Base-by-base conservation (phyloP, 2,888 invertebrate genomes). In the Macrosiphum euphorbiae region DNA sequence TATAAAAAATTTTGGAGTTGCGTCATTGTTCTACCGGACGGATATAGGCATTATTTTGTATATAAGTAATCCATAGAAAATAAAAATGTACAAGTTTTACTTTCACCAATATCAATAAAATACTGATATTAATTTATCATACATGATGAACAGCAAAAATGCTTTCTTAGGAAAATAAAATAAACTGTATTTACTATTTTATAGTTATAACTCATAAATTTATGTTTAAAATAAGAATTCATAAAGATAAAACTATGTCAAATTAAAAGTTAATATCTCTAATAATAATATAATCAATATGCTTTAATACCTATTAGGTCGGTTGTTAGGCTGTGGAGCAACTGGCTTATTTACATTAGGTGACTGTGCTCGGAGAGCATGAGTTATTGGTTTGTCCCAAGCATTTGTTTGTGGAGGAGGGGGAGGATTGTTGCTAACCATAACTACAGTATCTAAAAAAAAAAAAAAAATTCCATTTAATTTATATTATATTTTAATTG, bases 301-400 rank as follows among this genome's bases (percentile, higher is more conserved):
- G 24, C 11, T n/a, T 8, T 67, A 89, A 84, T 93, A 94, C 94
- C 94, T 94, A 41, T 94, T 94, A 24, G 86, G 86, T 58, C 94
- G 84, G 5, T 90, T 92, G 58, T 93, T 94, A n/a, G 94, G 90
- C 87, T 94, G 94, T 44, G 88, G 92, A 86, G 58, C 61, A 67
- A 87, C 44, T 52, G 90, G 24, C 24, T 94, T 94, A 61, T 94
- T 94, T 44, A 94, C 90, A 86, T 90, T 94, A 94, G 96, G 96
- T 5, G 96, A 96, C 95, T 96, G 97, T 10, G 97, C 96, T 94
- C 97, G 96, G 95, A 98, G 95, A 91, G 97, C 97, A 95, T 97
- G 97, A 61, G 97, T 97, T 95, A 98, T 97, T 8, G 98, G 98
- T 96, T 98, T 98, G 95, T 98, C 98, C 98, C 98, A 98, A 5